phyloP scores from a whole-genome alignment of 2,797 vertebrate species.

The Centropyge bicolor region DNA sequence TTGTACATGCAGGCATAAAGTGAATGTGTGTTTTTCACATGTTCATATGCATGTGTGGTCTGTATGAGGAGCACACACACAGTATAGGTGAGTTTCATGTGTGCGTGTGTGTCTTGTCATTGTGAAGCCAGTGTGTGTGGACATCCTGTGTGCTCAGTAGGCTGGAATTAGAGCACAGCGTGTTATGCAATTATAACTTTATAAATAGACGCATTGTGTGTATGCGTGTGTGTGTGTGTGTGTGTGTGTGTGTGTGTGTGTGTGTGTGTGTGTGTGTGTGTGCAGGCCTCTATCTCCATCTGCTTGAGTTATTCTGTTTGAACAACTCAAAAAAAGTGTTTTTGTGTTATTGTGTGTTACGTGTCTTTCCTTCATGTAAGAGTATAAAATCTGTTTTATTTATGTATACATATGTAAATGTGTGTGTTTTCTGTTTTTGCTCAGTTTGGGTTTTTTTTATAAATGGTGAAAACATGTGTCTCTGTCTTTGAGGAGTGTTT shows the following conservation, averaged over 20 bases:
- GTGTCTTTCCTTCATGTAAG: not conserved
- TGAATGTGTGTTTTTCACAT: not conserved
- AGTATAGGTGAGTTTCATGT: not conserved
- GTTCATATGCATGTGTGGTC: not conserved
- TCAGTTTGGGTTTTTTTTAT: not conserved
- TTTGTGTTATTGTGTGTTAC: not conserved
- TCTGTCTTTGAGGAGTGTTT: not conserved
- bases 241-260: constrained; percentile 25
- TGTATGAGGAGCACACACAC: constrained; percentile 5
- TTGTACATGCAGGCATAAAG: not conserved
- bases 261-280: constrained; percentile 19
- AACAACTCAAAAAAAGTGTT: constrained; percentile 6
- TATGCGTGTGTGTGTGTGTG: constrained; percentile 43
- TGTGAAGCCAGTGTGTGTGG: constrained; percentile 49
- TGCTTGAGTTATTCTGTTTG: constrained; percentile 43
- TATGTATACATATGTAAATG: not conserved
- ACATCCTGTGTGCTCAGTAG: constrained; percentile 73
- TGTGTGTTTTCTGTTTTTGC: not conserved
- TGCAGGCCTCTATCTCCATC: constrained; percentile 55
- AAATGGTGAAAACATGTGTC: not conserved
- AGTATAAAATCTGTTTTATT: not conserved
- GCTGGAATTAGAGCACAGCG: constrained; percentile 77
- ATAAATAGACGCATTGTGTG: constrained; percentile 75
- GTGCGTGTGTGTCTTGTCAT: constrained; percentile 9
- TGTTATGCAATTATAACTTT: constrained; percentile 82